Evolutionary conservation across 2,797 vertebrate genomes (phyloP).

Genomic region (Halcyon badia): DNA sequence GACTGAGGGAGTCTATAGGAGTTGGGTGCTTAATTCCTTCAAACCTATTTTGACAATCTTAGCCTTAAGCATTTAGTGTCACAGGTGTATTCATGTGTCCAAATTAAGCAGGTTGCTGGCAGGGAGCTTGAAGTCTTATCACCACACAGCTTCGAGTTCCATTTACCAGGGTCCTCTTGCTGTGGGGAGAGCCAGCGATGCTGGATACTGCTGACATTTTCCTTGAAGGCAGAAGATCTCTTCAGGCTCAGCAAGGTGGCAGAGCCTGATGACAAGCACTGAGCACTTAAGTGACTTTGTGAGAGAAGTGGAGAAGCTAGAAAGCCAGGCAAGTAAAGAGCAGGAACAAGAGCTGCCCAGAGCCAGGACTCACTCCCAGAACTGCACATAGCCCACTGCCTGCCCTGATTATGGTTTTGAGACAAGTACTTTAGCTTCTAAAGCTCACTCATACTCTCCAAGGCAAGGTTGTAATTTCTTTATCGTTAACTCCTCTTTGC

Average conservation of each 20-base stretch:
- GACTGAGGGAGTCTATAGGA: slow-evolving; percentile 8
- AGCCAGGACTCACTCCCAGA: not conserved
- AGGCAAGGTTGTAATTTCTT: not conserved
- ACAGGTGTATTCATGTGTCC: not conserved
- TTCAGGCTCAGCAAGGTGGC: not conserved
- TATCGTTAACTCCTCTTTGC: not conserved
- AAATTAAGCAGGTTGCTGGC: not conserved
- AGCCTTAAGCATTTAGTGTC: not conserved
- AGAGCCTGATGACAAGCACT: not conserved
- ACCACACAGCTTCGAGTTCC: not conserved
- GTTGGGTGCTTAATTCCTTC: slow-evolving; percentile 10
- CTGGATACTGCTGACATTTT: not conserved
- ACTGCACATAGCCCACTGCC: not conserved
- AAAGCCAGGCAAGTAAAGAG: not conserved
- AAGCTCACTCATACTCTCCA: not conserved
- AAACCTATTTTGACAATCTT: slow-evolving; percentile 10
- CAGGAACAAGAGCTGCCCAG: not conserved
- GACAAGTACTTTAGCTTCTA: not conserved
- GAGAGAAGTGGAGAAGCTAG: not conserved
- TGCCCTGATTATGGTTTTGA: not conserved
- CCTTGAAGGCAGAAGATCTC: not conserved
- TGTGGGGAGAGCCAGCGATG: not conserved
- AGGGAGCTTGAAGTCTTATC: not conserved
- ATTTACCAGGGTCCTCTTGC: not conserved
- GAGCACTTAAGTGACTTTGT: not conserved